Evolutionary conservation across 2,797 vertebrate species (phyloP).

Genomic region (Podarcis siculus): DNA sequence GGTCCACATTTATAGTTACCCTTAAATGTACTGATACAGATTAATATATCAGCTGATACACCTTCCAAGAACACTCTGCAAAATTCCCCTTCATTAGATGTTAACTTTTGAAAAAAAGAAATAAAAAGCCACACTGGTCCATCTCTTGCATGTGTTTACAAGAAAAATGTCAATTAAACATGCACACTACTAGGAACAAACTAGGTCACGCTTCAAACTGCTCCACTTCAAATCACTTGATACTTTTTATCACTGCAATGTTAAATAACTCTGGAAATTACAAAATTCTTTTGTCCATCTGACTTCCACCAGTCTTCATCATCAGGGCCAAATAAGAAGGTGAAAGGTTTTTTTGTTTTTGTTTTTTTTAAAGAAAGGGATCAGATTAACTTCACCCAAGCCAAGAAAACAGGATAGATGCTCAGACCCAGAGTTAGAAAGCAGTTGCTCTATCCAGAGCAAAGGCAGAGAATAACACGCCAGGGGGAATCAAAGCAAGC

Average conservation of each 20-base stretch:
- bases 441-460: neutral
- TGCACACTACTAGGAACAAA: neutral
- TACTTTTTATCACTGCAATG: neutral
- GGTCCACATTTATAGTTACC: neutral
- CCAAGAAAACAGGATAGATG: neutral
- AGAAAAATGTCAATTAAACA: neutral
- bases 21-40: neutral
- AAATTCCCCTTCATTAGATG: neutral
- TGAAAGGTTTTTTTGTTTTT: neutral
- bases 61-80: neutral
- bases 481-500: neutral
- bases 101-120: neutral
- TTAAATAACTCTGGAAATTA: neutral
- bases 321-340: neutral
- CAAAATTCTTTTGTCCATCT: neutral
- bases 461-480: neutral
- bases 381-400: neutral
- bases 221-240: neutral
- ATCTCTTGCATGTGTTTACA: neutral
- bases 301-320: neutral
- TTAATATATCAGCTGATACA: neutral
- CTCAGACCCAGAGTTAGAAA: too few species aligned
- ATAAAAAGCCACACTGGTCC: neutral
- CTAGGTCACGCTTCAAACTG: neutral
- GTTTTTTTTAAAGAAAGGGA: neutral